Evolutionary conservation across 1,140 invertebrate genomes (phyloP), one percentile per base, ranked within the genome.

Genomic region (Holcopasites calliopsidis): DNA sequence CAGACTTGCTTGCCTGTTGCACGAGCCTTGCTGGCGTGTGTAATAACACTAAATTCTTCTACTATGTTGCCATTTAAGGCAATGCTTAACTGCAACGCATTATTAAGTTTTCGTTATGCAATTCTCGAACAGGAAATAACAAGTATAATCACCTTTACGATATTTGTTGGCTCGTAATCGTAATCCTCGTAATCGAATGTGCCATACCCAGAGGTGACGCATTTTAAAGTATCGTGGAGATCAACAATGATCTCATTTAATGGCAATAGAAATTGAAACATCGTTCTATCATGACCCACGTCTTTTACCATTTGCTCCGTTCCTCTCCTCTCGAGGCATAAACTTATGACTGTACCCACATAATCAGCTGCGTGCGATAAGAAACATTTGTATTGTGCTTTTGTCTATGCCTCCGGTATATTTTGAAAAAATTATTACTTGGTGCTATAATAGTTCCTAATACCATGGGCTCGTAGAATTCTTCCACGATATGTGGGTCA

Each of bases 121-220:
- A 47, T 16, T n/a, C 16, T 31, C 49, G 66, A 28, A 33, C 42
- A n/a, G 54, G 13, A 11, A n/a, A 65, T 54, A 55, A 50, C 23
- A 71, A 69, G 18, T 55, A 40, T 78, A 60, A 89, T 87, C 92
- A 97, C 96, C 91, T 96, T 96, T 0, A 95, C 93, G 82, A 98
- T 91, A 75, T 94, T 88, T 73, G 95, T 95, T 18, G 89, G 60
- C 88, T 96, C 92, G 90, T 96, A 99, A 18, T 96, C 97, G 87
- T 94, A 88, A 90, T 99, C 96, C 92, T 99, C 97, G 91, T 99
- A 99, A 92, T 99, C 98, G 92, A 99, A 99, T 90, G 97, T 98
- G 11, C 97, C 98, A 92, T 98, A 99, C 13, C 98, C 98, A 2
- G 97, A 99, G 21, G 95, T 96, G 16, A 97, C 82, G 26, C 95